Evolutionary conservation across 2,113 vertebrate species (phyloP), one percentile per base, ranked within the genome.

Genomic region (Callionymus lyra): DNA sequence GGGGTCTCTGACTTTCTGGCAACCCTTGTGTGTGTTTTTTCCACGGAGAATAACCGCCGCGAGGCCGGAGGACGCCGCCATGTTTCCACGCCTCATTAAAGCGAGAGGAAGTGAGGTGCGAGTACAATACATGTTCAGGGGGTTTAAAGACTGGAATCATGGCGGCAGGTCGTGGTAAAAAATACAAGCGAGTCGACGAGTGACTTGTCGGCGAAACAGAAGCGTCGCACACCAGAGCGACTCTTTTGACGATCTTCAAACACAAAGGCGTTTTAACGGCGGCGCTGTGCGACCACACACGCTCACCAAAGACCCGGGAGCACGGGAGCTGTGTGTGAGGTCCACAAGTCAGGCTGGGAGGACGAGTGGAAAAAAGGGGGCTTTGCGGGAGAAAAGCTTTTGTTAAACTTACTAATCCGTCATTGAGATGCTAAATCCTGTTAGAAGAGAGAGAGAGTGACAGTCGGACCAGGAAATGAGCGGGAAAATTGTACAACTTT

Each of bases 381-480:
- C 73, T 80, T 79, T 83, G 76, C 72, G 47, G 59, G 60, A 51
- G 62, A 77, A n/a, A 80, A 78, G 75, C 78, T 81, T 77, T 79
- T 77, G 75, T 76, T 73, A 74, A 79, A 79, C 53, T 47, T 61
- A 52, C 62, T 82, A 80, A 80, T 81, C 77, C 54, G 42, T 65
- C 61, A 80, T 81, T 79, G 77, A 85, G 81, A 82, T 78, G 79
- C 50, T 73, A 80, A 83, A 81, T 77, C 70, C 64, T 71, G 72
- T 75, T 74, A 70, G 62, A 45, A 78, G 59, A 63, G 56, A 63
- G 43, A 63, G 45, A 31, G 18, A 60, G 58, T 60, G 42, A 21
- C 38, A 53, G 4, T 27, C 21, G 8, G 21, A 27, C 21, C 4
- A 8, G 32, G 19, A 27, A 33, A 51, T 39, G 10, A 16, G 32